Base-by-base conservation (phyloP, 1,140 invertebrate species). In the Hydropsyche tenuis region DNA sequence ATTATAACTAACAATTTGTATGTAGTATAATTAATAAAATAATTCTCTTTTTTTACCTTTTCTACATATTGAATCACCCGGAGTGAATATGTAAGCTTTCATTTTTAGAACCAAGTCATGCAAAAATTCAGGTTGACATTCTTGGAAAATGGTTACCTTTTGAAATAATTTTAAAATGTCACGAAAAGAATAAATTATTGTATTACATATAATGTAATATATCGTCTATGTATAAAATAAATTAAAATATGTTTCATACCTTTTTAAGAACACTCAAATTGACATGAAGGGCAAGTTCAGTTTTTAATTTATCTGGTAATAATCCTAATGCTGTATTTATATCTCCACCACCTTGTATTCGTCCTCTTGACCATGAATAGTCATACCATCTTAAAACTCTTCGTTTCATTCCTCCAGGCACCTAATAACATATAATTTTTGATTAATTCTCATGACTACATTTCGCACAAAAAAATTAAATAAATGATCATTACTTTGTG, bases 1-100 rank as follows among this genome's bases (percentile, higher is more conserved):
- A n/a, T n/a, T n/a, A n/a, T n/a, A n/a, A n/a, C n/a, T n/a, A n/a
- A n/a, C n/a, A n/a, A n/a, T n/a, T n/a, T n/a, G n/a, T n/a, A n/a
- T n/a, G n/a, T n/a, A n/a, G 25, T 30, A 66, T 18, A 48, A 23
- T 65, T 71, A 37, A 37, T 37, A 9, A 3, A 4, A 37, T 37
- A 37, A 64, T 60, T 66, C 51, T 63, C 3, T 37, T 4, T 69
- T 20, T 63, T 25, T 81, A 78, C 95, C 96, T 83, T 97, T 96
- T 1, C 96, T 88, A 81, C 96, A 98, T 79, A 98, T 97, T 42
- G 96, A 92, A 83, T 98, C 96, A 22, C 96, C 96, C 0, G 96
- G 96, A 12, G 96, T 98, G 81, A 98, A 98, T 82, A 98, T 98
- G 81, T 96, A 97, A 1, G 96, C 95, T 83, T 95, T 96, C 96